Evolutionary conservation across 2,888 invertebrate species (phyloP), one percentile per base, ranked within the genome.

Genomic region (Acrobasis repandana): DNA sequence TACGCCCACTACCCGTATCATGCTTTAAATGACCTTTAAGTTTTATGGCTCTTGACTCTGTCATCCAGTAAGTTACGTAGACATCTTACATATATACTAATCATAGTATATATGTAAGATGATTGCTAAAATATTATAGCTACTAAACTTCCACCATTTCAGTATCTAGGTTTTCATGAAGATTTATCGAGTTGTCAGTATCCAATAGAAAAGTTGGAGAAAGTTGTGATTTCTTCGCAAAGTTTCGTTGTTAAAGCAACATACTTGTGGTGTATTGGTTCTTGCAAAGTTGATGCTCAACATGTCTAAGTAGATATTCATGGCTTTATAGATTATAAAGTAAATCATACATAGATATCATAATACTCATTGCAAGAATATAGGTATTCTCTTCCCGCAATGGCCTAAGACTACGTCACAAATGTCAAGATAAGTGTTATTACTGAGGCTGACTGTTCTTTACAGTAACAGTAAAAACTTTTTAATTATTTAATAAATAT

Each of bases 161-260:
- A 54, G 38, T 48, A 57, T 65, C 52, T 52, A 54, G 60, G 28
- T 65, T 61, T 59, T 61, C 51, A 36, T 47, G 43, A 58, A 62
- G 56, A 68, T 70, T 66, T 64, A 69, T 69, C 66, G 68, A 66
- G 60, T 65, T 67, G 67, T 69, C 68, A 63, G 65, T 58, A 62
- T 65, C 64, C 62, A 61, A 66, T 64, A 62, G 62, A 34, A 33
- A 66, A 67, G 61, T 65, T 67, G 58, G 36, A 59, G 61, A 62
- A 36, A 64, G 58, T 67, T 62, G 62, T 64, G 63, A 69, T 67
- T 65, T 65, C 65, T 63, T 58, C 58, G 16, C 47, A 56, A 66
- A 67, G 60, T 62, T 61, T 46, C 43, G 61, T 63, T 59, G 63
- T 59, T 63, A 51, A 11, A 56, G 50, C 60, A 63, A 38, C 61